Base-by-base conservation (phyloP, 2,888 invertebrate genomes). In the Isoperla grammatica region DNA sequence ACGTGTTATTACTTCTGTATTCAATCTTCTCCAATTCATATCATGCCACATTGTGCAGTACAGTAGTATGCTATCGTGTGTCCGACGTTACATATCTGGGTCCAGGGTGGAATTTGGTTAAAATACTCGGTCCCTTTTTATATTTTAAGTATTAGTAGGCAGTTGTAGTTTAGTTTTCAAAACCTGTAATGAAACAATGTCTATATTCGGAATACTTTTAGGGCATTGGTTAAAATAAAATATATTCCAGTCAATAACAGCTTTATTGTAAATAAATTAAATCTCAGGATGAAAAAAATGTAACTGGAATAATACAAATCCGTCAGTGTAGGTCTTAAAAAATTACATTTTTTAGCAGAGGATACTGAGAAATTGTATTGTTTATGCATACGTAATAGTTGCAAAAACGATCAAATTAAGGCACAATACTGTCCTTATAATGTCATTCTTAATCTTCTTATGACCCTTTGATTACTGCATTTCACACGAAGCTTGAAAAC, bases 321-420 rank as follows among this genome's bases (percentile, higher is more conserved):
- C 45, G 17, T 45, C 45, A 45, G n/a, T 45, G n/a, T 19, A 45
- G 45, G 45, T 45, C 45, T 45, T 45, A 45, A 45, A 45, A 45
- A 45, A 45, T 45, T 45, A 45, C 45, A 19, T 45, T 45, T 9
- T 42, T 17, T 45, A 17, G 15, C 15, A 17, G 15, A 45, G 2
- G 45, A 19, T 45, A 45, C 45, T 45, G 45, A 45, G 11, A 40
- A 40, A 40, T 40, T 19, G 29, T 29, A 29, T 29, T 19, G 45
- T 45, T 13, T 45, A 11, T 45, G 19, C 15, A 45, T 13, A n/a
- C n/a, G n/a, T n/a, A 45, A 19, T 29, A 45, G 17, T 45, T 45
- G 19, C 45, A 45, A 45, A 45, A 45, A 45, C 15, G 15, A 45
- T 45, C 19, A 12, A 45, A 45, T 15, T 45, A 45, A 45, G 45